These are phyloP conservation scores for Typhlichthys eigenmanni DNA, from an alignment of 2,797 vertebrate genomes.

Conservation along the genomic window DNA sequence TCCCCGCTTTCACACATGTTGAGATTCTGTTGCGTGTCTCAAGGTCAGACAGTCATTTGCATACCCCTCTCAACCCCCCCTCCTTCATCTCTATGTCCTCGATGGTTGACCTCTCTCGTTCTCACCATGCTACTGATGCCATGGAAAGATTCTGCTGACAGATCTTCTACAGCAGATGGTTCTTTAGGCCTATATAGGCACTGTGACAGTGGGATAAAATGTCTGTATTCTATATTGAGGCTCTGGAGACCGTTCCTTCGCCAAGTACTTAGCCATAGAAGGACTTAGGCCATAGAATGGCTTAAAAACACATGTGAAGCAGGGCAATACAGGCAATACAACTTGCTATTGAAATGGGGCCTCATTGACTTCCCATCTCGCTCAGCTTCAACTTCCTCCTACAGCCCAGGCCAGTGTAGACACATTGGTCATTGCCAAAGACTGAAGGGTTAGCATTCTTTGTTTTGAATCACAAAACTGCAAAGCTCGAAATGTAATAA, in stretches of 20 bases:
- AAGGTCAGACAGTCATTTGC: slow-evolving; percentile 61
- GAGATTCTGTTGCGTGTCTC: slow-evolving; percentile 70
- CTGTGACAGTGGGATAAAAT: slow-evolving; percentile 39
- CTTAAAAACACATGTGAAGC: slow-evolving; percentile 14
- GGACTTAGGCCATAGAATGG: not conserved
- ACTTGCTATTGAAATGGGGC: slow-evolving; percentile 14
- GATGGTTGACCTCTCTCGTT: slow-evolving; percentile 68
- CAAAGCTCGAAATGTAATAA: slow-evolving; percentile 5
- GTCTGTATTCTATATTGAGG: slow-evolving; percentile 30
- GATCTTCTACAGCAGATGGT: slow-evolving; percentile 73
- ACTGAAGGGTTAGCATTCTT: slow-evolving; percentile 28
- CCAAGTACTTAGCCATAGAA: slow-evolving; percentile 7
- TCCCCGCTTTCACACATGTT: slow-evolving; percentile 68
- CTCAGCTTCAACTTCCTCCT: slow-evolving; percentile 12
- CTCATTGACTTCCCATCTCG: slow-evolving; percentile 29
- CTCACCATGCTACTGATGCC: slow-evolving; percentile 64
- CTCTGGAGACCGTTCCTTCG: slow-evolving; percentile 19
- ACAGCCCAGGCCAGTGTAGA: slow-evolving; percentile 26
- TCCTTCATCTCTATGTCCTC: slow-evolving; percentile 34
- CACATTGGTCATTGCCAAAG: slow-evolving; percentile 19
- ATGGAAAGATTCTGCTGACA: slow-evolving; percentile 66
- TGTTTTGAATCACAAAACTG: slow-evolving; percentile 10
- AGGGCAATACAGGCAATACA: slow-evolving; percentile 7
- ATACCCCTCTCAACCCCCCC: slow-evolving; percentile 25
- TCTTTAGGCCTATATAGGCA: slow-evolving; percentile 38